Percentiles rank a stretch among this genome's conserved stretches.
These are phyloP conservation scores for Leuciscus idus DNA, from an alignment of 2,113 vertebrate species.

Conservation along the genomic window DNA sequence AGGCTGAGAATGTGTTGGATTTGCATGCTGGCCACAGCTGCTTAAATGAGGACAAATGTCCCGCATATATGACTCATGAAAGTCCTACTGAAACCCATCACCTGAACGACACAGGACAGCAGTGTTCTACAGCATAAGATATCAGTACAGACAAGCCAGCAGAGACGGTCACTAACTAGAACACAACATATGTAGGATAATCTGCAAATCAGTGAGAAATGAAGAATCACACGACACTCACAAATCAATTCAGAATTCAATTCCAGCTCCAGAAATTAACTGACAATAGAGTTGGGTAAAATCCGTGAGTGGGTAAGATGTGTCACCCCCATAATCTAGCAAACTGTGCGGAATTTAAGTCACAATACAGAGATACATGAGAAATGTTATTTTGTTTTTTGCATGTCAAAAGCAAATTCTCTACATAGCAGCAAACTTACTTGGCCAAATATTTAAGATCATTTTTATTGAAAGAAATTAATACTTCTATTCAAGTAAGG, in stretches of 20 bases:
- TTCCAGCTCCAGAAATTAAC: no score
- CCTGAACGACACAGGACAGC: background rate
- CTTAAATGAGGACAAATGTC: background rate
- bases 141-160: background rate
- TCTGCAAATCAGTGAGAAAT: background rate
- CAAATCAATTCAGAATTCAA: no score
- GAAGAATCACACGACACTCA: background rate
- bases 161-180: background rate
- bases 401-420: no score
- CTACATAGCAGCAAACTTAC: background rate
- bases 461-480: background rate
- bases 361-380: no score
- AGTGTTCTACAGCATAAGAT: background rate
- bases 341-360: no score
- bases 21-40: background rate
- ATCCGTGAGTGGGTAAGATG: no score
- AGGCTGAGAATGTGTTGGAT: background rate
- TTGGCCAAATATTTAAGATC: background rate
- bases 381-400: no score
- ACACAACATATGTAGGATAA: background rate
- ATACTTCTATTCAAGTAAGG: background rate
- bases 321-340: no score
- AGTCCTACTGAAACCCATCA: conserved; percentile 1
- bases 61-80: background rate
- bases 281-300: no score